These are phyloP conservation scores for Agrilus planipennis DNA, from an alignment of 1,140 invertebrate genomes.

Conservation along the genomic window DNA sequence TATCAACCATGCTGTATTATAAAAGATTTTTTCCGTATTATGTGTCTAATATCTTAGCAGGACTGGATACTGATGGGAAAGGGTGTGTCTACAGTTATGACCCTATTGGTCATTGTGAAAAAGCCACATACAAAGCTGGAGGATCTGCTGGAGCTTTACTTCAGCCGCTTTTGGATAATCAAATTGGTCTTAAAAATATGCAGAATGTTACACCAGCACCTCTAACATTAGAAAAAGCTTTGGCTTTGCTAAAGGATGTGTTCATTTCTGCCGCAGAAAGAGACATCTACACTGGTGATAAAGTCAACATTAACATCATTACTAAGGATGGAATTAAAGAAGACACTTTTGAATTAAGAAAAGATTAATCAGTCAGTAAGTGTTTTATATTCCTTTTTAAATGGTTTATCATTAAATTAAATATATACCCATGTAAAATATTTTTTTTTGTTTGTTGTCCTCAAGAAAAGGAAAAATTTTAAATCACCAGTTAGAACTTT, in stretches of 20 bases:
- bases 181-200: slow-evolving; percentile 83
- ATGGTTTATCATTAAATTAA: too few relatives aligned
- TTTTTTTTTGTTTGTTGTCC: too few relatives aligned
- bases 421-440: too few relatives aligned
- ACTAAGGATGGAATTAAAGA: slow-evolving; percentile 76
- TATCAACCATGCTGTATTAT: slow-evolving; percentile 92
- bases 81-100: slow-evolving; percentile 94
- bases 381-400: too few relatives aligned
- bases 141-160: slow-evolving; percentile 73
- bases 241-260: slow-evolving; percentile 81
- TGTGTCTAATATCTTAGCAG: slow-evolving; percentile 88
- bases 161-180: slow-evolving; percentile 80
- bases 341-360: slow-evolving; percentile 57
- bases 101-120: slow-evolving; percentile 89
- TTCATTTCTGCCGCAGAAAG: slow-evolving; percentile 95
- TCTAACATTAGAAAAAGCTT: slow-evolving; percentile 66
- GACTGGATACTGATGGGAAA: slow-evolving; percentile 76
- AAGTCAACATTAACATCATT: slow-evolving; percentile 77
- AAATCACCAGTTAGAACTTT: too few relatives aligned
- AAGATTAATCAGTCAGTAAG: slow-evolving; percentile 63
- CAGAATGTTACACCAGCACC: slow-evolving; percentile 48
- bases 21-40: slow-evolving; percentile 99
- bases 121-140: slow-evolving; percentile 63
- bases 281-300: slow-evolving; percentile 95
- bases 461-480: too few relatives aligned